Conservation (phyloP, 1,140 invertebrate species). For the Megalopta genalis region DNA sequence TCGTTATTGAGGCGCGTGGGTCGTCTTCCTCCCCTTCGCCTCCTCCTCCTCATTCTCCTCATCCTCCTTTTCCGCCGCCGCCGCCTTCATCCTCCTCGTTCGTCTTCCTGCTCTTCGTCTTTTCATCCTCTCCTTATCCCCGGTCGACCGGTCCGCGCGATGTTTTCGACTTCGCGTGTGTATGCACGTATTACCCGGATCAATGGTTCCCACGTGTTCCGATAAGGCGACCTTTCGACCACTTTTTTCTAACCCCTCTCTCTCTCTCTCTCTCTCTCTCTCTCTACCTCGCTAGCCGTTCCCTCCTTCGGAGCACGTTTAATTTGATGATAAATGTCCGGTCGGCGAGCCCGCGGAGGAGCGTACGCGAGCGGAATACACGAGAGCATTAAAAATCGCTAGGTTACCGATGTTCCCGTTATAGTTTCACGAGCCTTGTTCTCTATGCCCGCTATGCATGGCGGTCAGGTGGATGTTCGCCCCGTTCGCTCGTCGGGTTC, state of each 20-base stretch:
- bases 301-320: not conserved
- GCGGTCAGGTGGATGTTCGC: not conserved
- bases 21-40: slow-evolving; percentile 51
- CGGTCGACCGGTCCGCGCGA: slow-evolving; percentile 12
- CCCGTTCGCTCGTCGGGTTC: not conserved
- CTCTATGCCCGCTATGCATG: not conserved
- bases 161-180: slow-evolving; percentile 38
- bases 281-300: not conserved
- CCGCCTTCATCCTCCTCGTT: not conserved
- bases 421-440: not conserved
- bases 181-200: slow-evolving; percentile 39
- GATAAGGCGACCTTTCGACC: slow-evolving; percentile 26
- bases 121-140: not conserved
- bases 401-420: not conserved
- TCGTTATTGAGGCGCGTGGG: slow-evolving; percentile 67
- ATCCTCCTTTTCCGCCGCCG: no score
- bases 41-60: no score
- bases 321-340: slow-evolving; percentile 8
- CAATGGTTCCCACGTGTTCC: slow-evolving; percentile 47
- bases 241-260: slow-evolving; percentile 30
- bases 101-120: not conserved
- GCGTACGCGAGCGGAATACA: not conserved
- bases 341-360: not conserved
- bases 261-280: not conserved
- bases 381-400: not conserved